Evolutionary conservation across 1,140 invertebrate species (phyloP).

Genomic region (Zaprionus inermis): DNA sequence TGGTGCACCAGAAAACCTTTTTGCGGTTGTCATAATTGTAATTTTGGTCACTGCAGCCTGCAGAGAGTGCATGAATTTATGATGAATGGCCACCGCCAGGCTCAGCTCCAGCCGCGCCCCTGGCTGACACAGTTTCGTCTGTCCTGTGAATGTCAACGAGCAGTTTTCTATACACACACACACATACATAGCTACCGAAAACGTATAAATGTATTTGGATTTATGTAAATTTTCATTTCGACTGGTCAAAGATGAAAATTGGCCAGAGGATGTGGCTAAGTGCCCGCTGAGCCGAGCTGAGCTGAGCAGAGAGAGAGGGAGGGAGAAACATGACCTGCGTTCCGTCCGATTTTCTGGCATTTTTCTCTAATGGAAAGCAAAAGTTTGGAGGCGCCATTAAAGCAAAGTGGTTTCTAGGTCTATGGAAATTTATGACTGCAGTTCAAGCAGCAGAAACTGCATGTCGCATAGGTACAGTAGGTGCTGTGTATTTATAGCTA

Average conservation of each 20-base stretch:
- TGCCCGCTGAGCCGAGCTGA: constrained; percentile 58
- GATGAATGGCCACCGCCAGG: constrained; percentile 48
- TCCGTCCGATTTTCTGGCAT: neutral
- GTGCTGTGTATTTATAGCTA: neutral
- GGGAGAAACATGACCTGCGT: neutral
- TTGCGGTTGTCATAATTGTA: constrained; percentile 82
- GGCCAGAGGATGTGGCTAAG: constrained; percentile 62
- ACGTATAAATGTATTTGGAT: constrained; percentile 53
- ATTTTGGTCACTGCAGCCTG: constrained; percentile 78
- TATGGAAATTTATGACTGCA: constrained; percentile 33
- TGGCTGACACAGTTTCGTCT: constrained; percentile 69
- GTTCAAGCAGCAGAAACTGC: constrained; percentile 3
- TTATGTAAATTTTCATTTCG: constrained; percentile 55
- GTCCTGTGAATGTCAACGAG: constrained; percentile 60
- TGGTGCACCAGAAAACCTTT: constrained; percentile 80
- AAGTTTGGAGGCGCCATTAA: constrained; percentile 63
- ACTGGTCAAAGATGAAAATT: constrained; percentile 53
- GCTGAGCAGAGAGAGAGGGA: neutral
- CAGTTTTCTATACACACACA: constrained; percentile 37
- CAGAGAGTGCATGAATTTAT: constrained; percentile 76
- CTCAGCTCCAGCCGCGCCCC: neutral
- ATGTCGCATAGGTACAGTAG: constrained; percentile 3
- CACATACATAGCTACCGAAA: constrained; percentile 19
- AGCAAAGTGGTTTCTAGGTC: constrained; percentile 55
- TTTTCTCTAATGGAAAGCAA: constrained; percentile 63